phyloP scores from a whole-genome alignment of 2,888 invertebrate genomes.

The Cryptops parisi region DNA sequence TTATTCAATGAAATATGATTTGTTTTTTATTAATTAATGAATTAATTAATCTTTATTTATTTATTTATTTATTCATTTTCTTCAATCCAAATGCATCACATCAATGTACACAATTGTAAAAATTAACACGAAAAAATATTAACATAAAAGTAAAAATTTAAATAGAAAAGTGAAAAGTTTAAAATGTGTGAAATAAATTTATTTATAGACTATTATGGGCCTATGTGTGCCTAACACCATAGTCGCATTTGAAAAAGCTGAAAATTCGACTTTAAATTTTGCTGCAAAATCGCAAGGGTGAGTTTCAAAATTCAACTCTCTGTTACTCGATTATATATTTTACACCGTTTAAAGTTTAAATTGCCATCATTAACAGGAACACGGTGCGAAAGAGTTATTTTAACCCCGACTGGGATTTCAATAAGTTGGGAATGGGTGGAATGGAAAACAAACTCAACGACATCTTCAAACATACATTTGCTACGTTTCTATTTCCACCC shows the following conservation, averaged over 20 bases:
- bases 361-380: conserved; percentile 40
- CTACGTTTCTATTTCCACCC: conserved; percentile 94
- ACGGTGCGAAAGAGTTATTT: conserved; percentile 77
- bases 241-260: conserved; percentile 88
- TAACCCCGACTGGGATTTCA: conserved; percentile 99
- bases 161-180: no score
- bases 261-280: conserved; percentile 75
- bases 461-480: conserved; percentile 95
- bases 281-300: conserved; percentile 80
- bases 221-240: conserved; percentile 71
- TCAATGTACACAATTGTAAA: no score
- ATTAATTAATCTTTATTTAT: no score
- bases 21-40: conserved; percentile 10
- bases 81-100: no score
- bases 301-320: no score
- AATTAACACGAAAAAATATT: no score
- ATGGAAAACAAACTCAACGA: conserved; percentile 94
- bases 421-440: conserved; percentile 99
- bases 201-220: conserved; percentile 53
- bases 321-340: no score
- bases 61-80: no score
- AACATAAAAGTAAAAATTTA: no score
- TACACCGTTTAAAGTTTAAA: no score
- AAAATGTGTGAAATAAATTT: conserved; percentile 18
- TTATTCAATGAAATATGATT: neutral